Base-by-base conservation (phyloP, 2,888 invertebrate species). In the Synanthedon vespiformis region DNA sequence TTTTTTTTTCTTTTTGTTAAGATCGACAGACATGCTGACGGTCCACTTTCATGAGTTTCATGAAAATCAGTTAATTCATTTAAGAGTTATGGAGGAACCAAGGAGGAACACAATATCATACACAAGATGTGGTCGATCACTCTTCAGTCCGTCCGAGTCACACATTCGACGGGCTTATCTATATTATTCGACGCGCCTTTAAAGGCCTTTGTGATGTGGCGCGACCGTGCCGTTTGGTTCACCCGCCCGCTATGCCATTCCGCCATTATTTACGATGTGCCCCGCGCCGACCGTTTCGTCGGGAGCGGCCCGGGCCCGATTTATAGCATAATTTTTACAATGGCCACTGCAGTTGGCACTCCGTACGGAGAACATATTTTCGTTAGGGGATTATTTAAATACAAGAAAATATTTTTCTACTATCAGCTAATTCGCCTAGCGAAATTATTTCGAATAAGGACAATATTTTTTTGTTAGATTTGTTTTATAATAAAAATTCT, bases 281-380 rank as follows among this genome's bases (percentile, higher is more conserved):
- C 68, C 70, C 70, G 72, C 68, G 63, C 64, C 70, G 67, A 16
- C 57, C 62, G 68, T 65, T 59, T 61, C 67, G 58, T 54, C 71
- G 68, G 70, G 72, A 70, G 71, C 70, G 74, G 70, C 72, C 72
- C 73, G 70, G 72, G 68, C 64, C 71, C 70, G 76, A 84, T 83
- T 83, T 83, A 83, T 79, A 61, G 76, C 68, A 75, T 76, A 74
- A 82, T 83, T 81, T 80, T 80, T 80, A 83, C 80, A 82, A 81
- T 80, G 71, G 74, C 67, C 70, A 67, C 68, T 54, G 57, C 65
- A 48, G 48, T 48, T 18, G 44, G 6, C 44, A 13, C n/a, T 44
- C 44, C 44, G 34, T 34, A 34, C 10, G 34, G 34, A 34, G 34
- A 34, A 10, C 34, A 34, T 34, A 27, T 27, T 27, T 27, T 27